Evolutionary conservation across 2,888 invertebrate species (phyloP), one percentile per base, ranked within the genome.

Genomic region (Rhopalosiphum nymphaeae): DNA sequence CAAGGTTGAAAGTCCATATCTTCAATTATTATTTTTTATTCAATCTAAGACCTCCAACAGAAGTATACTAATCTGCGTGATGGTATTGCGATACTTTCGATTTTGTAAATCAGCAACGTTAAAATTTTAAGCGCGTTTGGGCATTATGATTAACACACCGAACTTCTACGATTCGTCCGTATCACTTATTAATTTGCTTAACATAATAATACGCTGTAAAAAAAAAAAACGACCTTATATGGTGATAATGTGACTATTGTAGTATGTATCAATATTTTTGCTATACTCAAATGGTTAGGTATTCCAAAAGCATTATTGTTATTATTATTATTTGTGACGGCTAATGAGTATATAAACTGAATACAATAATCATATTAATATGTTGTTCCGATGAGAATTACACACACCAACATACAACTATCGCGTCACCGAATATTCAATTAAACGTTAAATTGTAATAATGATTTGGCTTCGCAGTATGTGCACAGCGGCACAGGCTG

Each of bases 391-490:
- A 85, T 3, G 85, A 36, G 13, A 29, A 89, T 56, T 57, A 56
- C 36, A 36, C 36, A 78, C 9, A 36, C 78, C 10, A 61, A 67
- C n/a, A 36, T 13, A 67, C n/a, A 29, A 67, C 67, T 4, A 36
- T 36, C 21, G 11, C 36, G 13, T 44, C 57, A 9, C 49, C 44
- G 57, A 91, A 53, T 85, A 36, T 87, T 92, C 61, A 87, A 92
- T 87, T 61, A 46, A 87, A 92, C 36, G 36, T 57, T 91, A 57
- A 86, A 78, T 36, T 78, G 78, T 87, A 85, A 91, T 86, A 87
- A 92, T 49, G 3, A 84, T 91, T 85, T n/a, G 85, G n/a, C n/a
- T 86, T 57, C 57, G 85, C 44, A 56, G 25, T 56, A 88, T 88
- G 10, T 57, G 61, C 29, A 49, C 46, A 7, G 53, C 16, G 36